phyloP scores from a whole-genome alignment of 2,888 invertebrate genomes.

The Hermaeophaga mercurialis region DNA sequence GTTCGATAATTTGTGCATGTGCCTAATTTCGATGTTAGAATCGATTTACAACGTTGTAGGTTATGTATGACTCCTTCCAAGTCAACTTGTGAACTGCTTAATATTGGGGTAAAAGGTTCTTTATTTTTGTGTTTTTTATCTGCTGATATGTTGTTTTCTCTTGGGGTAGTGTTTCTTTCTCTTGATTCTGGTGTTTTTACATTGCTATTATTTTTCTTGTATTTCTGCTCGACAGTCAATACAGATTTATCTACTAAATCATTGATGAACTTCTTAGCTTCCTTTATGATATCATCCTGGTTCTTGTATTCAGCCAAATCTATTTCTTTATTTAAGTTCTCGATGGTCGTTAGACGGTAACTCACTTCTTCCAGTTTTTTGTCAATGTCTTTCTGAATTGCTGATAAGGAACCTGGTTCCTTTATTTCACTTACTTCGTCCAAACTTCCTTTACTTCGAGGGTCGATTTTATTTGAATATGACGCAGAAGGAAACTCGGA shows the following conservation, averaged over 20 bases:
- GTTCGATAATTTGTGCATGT: too few species aligned
- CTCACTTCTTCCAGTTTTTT: background rate
- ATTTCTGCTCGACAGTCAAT: too few species aligned
- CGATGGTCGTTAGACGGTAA: background rate
- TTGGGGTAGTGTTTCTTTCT: too few species aligned
- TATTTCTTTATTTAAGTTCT: background rate
- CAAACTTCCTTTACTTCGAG: background rate
- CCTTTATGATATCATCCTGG: background rate
- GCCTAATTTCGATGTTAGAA: too few species aligned
- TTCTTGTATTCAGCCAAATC: background rate
- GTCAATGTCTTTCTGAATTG: background rate
- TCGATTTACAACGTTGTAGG: too few species aligned
- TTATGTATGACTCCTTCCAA: background rate
- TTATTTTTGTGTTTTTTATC: too few species aligned
- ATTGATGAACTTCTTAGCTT: background rate
- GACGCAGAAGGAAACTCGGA: too few species aligned
- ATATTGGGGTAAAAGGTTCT: background rate
- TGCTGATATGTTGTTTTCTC: too few species aligned
- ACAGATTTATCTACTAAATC: background rate
- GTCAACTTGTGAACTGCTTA: background rate
- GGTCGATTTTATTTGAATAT: too few species aligned
- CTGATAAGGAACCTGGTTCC: background rate
- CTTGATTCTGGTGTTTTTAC: too few species aligned
- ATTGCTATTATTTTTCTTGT: too few species aligned
- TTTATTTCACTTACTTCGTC: background rate